Base-by-base conservation (phyloP, 2,797 vertebrate species). In the Peromyscus aztecus region DNA sequence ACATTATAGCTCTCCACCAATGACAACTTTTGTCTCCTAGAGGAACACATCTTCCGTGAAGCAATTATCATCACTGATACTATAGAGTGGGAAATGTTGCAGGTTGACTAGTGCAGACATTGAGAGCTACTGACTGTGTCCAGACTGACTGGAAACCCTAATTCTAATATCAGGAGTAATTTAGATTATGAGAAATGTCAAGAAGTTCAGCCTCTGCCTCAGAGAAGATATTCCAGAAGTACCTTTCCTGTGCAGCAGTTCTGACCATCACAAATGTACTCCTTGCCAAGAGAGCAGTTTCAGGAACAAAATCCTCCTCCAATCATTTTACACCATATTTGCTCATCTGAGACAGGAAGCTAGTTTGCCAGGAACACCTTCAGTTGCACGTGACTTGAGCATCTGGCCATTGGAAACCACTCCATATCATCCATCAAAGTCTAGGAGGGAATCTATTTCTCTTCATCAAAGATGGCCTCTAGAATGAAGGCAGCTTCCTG, bases 291-390 rank as follows among this genome's bases (percentile, higher is more conserved):
- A 99, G 98, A 99, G 96, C 21, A 99, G 98, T 99, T 94, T 99
- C 99, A 23, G 99, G 98, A 94, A 99, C 99, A 98, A 99, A 99
- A 92, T 98, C 98, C 94, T 99, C 99, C 96, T 99, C 99, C 94
- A 99, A 99, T 88, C 99, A 99, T 82, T 99, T 99, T 95, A 99
- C 97, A 98, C 99, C 99, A 97, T 99, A 99, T 97, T 97, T 96
- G 94, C 98, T 99, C 99, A 99, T 99, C 98, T 99, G 99, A 0
- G 99, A 99, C 95, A 99, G 99, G 98, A 99, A 99, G 52, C 99
- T 99, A 1, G 99, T 98, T 99, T 99, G 34, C 99, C 99, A 57
- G 98, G 99, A 0, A 99, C 94, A 99, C 99, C 40, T 99, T 98
- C 91, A 99, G 98, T 98, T 99, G 99, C 0, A 99, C 99, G 34